A percentile compares a stretch with the other conserved stretches of the same genome.
Evolutionary conservation across 2,113 vertebrate species (phyloP).

Genomic region (Copsychus sechellarum): DNA sequence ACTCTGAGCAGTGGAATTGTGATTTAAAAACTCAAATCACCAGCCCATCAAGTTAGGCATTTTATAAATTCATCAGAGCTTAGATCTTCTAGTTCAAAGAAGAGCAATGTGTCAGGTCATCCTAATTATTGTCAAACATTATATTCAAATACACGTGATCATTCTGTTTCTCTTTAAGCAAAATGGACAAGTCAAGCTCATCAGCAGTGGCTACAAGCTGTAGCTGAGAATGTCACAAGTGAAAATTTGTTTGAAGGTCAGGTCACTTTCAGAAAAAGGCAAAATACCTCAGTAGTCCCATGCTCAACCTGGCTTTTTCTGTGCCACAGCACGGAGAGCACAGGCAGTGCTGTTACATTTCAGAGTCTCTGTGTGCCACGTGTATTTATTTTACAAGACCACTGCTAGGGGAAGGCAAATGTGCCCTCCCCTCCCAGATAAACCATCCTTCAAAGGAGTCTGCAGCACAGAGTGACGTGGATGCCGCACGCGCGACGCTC

Average conservation of each 20-base stretch:
- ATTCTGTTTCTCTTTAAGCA: not conserved
- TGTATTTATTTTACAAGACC: not conserved
- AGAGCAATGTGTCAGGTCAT: not conserved
- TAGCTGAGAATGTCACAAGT: not conserved
- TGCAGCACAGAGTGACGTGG: not conserved
- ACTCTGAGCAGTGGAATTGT: not conserved
- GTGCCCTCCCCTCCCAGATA: not conserved
- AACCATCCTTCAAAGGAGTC: not conserved
- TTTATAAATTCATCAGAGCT: not conserved
- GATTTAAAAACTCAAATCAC: not conserved
- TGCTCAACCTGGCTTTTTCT: not conserved
- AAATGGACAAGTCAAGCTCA: not conserved
- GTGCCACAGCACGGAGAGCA: not conserved
- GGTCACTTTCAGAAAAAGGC: not conserved
- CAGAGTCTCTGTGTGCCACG: no score
- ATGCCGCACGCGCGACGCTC: accelerated
- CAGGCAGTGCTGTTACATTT: not conserved
- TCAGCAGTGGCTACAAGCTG: not conserved
- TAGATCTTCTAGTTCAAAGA: not conserved
- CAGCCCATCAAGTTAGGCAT: not conserved
- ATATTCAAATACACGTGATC: accelerated
- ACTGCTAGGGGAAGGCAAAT: not conserved
- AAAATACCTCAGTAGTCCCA: not conserved
- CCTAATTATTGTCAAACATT: not conserved
- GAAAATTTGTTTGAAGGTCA: not conserved